A percentile compares a stretch with the other conserved stretches of the same genome.
Conservation (phyloP, 2,797 vertebrate genomes). For the Pseudomugil tenellus region DNA sequence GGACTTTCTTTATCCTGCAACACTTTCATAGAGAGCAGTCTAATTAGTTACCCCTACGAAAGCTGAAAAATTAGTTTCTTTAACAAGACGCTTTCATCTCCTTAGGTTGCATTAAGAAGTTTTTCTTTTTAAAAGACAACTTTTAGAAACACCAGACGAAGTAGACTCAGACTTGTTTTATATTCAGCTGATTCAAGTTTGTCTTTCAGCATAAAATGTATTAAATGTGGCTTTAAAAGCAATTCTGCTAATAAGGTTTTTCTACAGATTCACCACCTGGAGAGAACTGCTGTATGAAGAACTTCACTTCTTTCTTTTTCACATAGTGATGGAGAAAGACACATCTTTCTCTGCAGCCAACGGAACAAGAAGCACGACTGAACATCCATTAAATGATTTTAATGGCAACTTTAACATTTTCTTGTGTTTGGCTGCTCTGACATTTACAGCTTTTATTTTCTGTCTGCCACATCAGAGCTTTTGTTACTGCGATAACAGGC, state of each 20-base stretch:
- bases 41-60: conserved; percentile 62
- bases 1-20: conserved; percentile 29
- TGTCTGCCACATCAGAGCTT: neutral
- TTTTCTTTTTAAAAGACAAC: conserved; percentile 15
- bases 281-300: conserved; percentile 22
- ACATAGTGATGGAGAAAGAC: conserved; percentile 6
- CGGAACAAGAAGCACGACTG: conserved; percentile 1
- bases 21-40: conserved; percentile 37
- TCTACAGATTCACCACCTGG: conserved; percentile 9
- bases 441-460: neutral
- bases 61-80: conserved; percentile 50
- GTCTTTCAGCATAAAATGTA: conserved; percentile 40
- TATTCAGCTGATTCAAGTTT: conserved; percentile 35
- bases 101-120: conserved; percentile 48
- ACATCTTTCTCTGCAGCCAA: conserved; percentile 22
- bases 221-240: conserved; percentile 51
- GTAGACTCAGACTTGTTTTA: conserved; percentile 45
- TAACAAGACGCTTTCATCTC: conserved; percentile 64
- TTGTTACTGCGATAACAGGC: no score
- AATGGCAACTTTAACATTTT: conserved; percentile 2
- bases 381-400: conserved; percentile 21
- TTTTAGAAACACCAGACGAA: conserved; percentile 47
- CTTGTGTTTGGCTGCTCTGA: neutral
- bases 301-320: conserved; percentile 14
- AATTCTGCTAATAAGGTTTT: conserved; percentile 33